These are phyloP conservation scores for Panagrolaimus sp. DNA, from an alignment of 1,140 invertebrate species.

Conservation along the genomic window DNA sequence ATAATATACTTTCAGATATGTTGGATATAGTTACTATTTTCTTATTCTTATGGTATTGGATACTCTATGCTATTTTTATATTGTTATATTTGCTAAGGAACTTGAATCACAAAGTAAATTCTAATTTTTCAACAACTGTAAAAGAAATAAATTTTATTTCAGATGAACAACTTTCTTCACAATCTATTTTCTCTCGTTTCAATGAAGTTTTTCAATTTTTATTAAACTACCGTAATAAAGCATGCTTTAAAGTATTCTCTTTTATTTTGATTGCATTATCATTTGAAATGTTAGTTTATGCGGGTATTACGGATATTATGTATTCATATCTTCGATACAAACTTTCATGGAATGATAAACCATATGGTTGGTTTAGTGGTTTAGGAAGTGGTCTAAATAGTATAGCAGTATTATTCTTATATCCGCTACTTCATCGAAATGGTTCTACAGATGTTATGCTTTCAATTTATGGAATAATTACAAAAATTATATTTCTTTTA, in stretches of 20 bases:
- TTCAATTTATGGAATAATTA: slow-evolving; percentile 34
- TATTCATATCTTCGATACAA: slow-evolving; percentile 44
- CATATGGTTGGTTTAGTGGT: slow-evolving; percentile 43
- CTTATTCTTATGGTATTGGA: slow-evolving; percentile 26
- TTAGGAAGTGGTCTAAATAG: slow-evolving; percentile 30
- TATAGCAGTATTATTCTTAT: slow-evolving; percentile 29
- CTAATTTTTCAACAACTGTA: no score
- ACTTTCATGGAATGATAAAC: slow-evolving; percentile 37
- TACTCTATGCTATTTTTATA: background rate
- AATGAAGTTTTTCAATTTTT: background rate
- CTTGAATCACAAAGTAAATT: background rate
- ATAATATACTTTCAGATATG: slow-evolving; percentile 17
- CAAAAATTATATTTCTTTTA: slow-evolving; percentile 41
- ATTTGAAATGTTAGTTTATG: slow-evolving; percentile 32
- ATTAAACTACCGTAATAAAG: background rate
- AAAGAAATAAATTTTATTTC: background rate
- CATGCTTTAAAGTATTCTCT: slow-evolving; percentile 19
- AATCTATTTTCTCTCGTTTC: background rate
- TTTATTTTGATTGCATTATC: slow-evolving; percentile 32
- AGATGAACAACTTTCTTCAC: background rate
- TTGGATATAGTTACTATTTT: slow-evolving; percentile 30
- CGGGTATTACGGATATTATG: slow-evolving; percentile 35
- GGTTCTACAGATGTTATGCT: slow-evolving; percentile 32
- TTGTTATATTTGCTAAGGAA: background rate
- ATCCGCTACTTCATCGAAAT: slow-evolving; percentile 35